Evolutionary conservation across 2,113 vertebrate genomes (phyloP).

Genomic region (Tilapia sparmanii): DNA sequence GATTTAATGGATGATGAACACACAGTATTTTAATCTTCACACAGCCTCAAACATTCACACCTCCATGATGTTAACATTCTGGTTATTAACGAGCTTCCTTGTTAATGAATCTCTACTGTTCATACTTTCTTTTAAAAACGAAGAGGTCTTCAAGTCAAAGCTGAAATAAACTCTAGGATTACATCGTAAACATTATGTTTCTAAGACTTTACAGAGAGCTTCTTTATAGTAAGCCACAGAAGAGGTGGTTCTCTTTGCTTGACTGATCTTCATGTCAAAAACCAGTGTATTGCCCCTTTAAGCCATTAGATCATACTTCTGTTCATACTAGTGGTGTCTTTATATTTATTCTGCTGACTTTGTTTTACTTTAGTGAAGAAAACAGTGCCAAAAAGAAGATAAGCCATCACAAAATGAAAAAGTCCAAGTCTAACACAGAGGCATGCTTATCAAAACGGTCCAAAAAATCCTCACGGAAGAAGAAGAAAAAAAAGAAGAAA

Average conservation of each 20-base stretch:
- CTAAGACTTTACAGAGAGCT: background rate
- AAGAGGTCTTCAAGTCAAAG: background rate
- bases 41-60: background rate
- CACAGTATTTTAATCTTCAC: background rate
- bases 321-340: background rate
- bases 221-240: background rate
- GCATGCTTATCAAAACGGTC: constrained; percentile 74
- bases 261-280: background rate
- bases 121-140: background rate
- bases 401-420: constrained; percentile 72
- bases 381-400: constrained; percentile 48
- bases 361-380: constrained; percentile 34
- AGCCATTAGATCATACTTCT: background rate
- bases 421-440: constrained; percentile 65
- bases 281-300: background rate
- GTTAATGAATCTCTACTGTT: background rate
- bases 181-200: background rate
- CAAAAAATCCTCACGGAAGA: constrained; percentile 87
- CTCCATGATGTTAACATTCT: background rate
- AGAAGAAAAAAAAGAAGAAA: constrained; percentile 84
- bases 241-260: background rate
- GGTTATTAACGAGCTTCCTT: background rate
- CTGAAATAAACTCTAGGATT: background rate
- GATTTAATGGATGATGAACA: background rate
- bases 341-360: background rate